Evolutionary conservation across 2,888 invertebrate species (phyloP).

Genomic region (Drosophila buzzatii): DNA sequence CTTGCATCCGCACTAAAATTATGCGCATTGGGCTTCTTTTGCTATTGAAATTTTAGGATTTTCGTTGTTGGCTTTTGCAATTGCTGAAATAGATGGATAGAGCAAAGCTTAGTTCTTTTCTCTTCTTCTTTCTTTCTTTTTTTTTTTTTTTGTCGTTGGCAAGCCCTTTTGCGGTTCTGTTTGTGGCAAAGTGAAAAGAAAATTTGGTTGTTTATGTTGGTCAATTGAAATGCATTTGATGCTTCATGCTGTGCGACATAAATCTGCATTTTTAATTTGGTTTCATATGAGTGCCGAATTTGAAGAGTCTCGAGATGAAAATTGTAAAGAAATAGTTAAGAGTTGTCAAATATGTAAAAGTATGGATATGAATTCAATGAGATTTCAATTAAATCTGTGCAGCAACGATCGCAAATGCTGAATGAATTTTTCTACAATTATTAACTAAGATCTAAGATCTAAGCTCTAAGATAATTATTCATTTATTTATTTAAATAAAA

Average conservation of each 20-base stretch:
- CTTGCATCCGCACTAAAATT: slow-evolving; percentile 44
- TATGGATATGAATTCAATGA: neutral
- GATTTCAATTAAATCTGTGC: neutral
- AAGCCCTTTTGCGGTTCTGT: slow-evolving; percentile 42
- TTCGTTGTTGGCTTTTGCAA: slow-evolving; percentile 52
- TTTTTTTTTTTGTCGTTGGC: slow-evolving; percentile 7
- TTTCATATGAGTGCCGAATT: slow-evolving; percentile 4
- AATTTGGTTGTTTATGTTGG: slow-evolving; percentile 18
- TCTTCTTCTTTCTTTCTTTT: too few species aligned
- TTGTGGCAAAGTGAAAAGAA: slow-evolving; percentile 38
- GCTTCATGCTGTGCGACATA: slow-evolving; percentile 39
- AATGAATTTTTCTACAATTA: too few species aligned
- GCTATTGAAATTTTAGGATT: slow-evolving; percentile 66
- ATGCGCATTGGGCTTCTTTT: slow-evolving; percentile 71
- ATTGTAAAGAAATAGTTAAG: neutral
- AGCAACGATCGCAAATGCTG: too few species aligned
- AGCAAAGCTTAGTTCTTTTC: neutral
- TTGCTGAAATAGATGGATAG: slow-evolving; percentile 23
- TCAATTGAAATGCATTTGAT: slow-evolving; percentile 39
- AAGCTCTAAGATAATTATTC: neutral
- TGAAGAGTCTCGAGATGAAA: neutral
- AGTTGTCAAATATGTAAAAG: neutral
- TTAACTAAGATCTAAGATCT: rapidly evolving
- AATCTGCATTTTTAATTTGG: slow-evolving; percentile 37
- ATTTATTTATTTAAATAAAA: neutral